Percentiles rank a stretch among this genome's conserved stretches.
These are phyloP conservation scores for Micropterix aruncella DNA, from an alignment of 2,888 invertebrate genomes.

Conservation along the genomic window DNA sequence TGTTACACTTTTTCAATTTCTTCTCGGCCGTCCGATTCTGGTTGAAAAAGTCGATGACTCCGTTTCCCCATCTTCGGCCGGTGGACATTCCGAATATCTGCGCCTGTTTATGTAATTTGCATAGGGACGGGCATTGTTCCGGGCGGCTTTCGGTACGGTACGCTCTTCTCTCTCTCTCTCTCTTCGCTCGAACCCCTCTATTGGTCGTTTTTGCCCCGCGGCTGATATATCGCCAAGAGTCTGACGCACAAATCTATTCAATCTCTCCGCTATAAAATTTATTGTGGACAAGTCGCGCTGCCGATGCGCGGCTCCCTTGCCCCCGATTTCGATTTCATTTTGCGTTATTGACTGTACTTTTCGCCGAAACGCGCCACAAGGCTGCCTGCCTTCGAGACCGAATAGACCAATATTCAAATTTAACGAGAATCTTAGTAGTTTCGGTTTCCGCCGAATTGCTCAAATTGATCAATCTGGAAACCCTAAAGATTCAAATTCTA, in stretches of 20 bases:
- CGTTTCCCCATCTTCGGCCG: too few relatives aligned
- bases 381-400: neutral
- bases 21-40: too few relatives aligned
- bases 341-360: neutral
- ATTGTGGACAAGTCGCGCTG: neutral
- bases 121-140: neutral
- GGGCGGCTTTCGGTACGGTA: neutral
- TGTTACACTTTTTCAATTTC: too few relatives aligned
- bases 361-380: neutral
- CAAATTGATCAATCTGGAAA: too few relatives aligned
- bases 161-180: neutral
- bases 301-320: neutral
- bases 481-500: too few relatives aligned
- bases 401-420: too few relatives aligned
- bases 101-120: neutral
- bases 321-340: neutral
- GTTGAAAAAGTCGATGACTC: too few relatives aligned
- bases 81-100: too few relatives aligned
- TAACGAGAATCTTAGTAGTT: too few relatives aligned
- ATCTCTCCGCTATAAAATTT: neutral
- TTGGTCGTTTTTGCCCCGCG: neutral
- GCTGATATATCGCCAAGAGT: neutral
- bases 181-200: neutral
- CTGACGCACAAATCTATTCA: neutral
- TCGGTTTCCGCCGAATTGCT: too few relatives aligned